Evolutionary conservation across 2,888 invertebrate genomes (phyloP), one percentile per base, ranked within the genome.

Genomic region (Amblyjoppa fuscipennis): DNA sequence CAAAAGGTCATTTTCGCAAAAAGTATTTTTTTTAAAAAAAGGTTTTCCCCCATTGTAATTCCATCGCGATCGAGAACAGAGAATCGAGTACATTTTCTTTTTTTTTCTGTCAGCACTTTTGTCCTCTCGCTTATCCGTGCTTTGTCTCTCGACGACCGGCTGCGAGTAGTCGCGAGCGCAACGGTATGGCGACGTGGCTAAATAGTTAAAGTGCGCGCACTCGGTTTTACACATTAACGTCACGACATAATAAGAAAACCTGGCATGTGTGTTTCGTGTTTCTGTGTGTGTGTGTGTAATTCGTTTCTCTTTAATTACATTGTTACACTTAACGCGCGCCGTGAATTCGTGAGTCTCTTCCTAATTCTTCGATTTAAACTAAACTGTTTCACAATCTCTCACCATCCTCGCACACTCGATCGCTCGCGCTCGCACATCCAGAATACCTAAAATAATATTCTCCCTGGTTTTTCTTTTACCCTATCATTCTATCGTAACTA

Each of bases 141-240:
- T 41, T 11, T 9, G 41, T 11, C 41, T 41, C 11, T 41, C 41
- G 41, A 41, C 41, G 45, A 49, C 16, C 49, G n/a, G 49, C 69
- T 56, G 56, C 56, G 28, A 69, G 31, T 28, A 83, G 85, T 87
- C 85, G 78, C 88, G 85, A 80, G 84, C 83, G 69, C 87, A 82
- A 89, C 85, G 87, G 86, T 87, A 41, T 41, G 82, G 88, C 81
- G 84, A 85, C 86, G 85, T 79, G 71, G 69, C 82, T 87, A 80
- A 87, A 59, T 56, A 56, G 56, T 82, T 83, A 78, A 80, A 20
- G 73, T 71, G 90, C 87, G 89, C 88, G 90, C 87, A 89, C 83
- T 88, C 90, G 81, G 88, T 56, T 90, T 89, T 53, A 90, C 77
- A 85, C 84, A 87, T n/a, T 3, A 79, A 74, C 20, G 61, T 74